phyloP scores from a whole-genome alignment of 1,140 invertebrate species.

The Fopius arisanus region DNA sequence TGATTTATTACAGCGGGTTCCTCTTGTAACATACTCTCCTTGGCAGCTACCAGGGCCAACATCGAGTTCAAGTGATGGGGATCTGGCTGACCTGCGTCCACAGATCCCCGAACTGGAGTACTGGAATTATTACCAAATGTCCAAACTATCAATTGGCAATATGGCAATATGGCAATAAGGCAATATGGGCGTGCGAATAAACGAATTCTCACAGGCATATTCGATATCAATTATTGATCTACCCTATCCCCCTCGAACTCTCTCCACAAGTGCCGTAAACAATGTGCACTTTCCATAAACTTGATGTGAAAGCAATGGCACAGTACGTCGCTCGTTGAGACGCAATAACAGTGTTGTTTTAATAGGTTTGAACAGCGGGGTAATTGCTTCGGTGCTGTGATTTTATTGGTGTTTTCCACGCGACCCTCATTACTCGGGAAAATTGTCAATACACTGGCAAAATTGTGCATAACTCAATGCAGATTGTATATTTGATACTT shows the following conservation, averaged over 20 bases:
- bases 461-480: neutral
- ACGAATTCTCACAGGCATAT: too few species aligned
- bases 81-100: conserved; percentile 61
- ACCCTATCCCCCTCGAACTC: neutral
- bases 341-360: neutral
- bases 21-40: conserved; percentile 39
- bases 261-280: neutral
- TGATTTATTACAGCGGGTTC: conserved; percentile 4
- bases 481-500: neutral
- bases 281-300: neutral
- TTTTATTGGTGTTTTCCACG: neutral
- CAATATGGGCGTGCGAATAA: too few species aligned
- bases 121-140: conserved; percentile 38
- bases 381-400: neutral
- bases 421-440: neutral
- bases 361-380: neutral
- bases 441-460: neutral
- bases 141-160: too few species aligned
- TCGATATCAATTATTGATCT: neutral
- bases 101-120: conserved; percentile 60
- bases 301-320: neutral
- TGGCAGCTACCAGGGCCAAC: conserved; percentile 46
- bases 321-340: neutral
- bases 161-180: too few species aligned
- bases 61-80: conserved; percentile 47